Evolutionary conservation across 2,797 vertebrate species (phyloP).

Genomic region (Sebastes ruberrimus): DNA sequence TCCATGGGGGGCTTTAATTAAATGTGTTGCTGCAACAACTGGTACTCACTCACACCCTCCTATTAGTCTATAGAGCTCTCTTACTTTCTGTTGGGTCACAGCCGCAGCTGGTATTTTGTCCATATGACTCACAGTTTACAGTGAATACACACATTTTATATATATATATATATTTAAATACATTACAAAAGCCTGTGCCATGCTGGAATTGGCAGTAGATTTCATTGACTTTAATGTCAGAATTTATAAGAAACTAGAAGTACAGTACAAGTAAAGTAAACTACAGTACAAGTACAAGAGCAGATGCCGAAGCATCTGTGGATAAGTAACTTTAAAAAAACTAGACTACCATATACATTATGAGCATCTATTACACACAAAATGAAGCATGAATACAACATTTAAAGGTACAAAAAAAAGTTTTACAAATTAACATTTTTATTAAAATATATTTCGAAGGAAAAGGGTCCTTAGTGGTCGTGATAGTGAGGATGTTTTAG

Average conservation of each 20-base stretch:
- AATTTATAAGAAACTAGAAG: not conserved
- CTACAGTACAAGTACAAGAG: not conserved
- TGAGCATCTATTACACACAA: not conserved
- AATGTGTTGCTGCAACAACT: constrained; percentile 70
- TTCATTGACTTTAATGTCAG: not conserved
- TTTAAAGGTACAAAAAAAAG: not conserved
- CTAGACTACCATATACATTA: not conserved
- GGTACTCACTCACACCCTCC: constrained; percentile 46
- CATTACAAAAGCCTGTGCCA: not conserved
- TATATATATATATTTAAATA: not conserved
- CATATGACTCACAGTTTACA: not conserved
- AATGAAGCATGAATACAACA: not conserved
- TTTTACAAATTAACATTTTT: not conserved
- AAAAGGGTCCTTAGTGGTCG: not conserved
- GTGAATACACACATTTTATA: not conserved
- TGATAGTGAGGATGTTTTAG: not conserved
- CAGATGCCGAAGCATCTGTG: not conserved
- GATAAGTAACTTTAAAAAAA: not conserved
- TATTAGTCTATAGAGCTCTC: constrained; percentile 37
- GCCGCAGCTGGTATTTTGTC: constrained; percentile 22
- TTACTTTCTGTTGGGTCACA: constrained; percentile 39
- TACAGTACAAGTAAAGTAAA: not conserved
- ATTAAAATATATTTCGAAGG: not conserved
- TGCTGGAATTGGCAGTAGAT: not conserved
- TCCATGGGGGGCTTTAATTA: constrained; percentile 70